These are phyloP conservation scores for Neotoxoptera formosana DNA, from an alignment of 1,140 invertebrate species.

Conservation along the genomic window DNA sequence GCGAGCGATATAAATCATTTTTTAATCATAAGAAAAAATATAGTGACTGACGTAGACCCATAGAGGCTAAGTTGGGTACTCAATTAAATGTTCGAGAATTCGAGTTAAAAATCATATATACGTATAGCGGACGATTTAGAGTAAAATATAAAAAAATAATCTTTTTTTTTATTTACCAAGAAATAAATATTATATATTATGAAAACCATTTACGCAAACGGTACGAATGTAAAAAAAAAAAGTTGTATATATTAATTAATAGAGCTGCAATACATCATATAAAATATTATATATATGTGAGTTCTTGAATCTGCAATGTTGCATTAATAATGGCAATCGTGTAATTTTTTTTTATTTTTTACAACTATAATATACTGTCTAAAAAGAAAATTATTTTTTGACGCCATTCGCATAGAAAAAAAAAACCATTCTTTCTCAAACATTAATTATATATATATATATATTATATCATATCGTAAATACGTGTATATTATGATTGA, in stretches of 20 bases:
- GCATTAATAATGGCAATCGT: not conserved
- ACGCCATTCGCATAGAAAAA: not conserved
- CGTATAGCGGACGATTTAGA: not conserved
- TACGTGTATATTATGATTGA: not conserved
- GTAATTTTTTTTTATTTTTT: not conserved
- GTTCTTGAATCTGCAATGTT: slow-evolving; percentile 6
- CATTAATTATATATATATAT: not conserved
- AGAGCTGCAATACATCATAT: not conserved
- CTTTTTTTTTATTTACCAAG: not conserved
- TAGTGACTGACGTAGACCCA: not conserved
- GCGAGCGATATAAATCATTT: not conserved
- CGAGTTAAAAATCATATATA: not conserved
- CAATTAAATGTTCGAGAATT: not conserved
- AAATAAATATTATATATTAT: slow-evolving; percentile 16
- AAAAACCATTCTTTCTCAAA: not conserved
- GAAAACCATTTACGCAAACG: not conserved
- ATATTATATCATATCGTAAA: not conserved
- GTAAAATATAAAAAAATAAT: not conserved
- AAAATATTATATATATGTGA: not conserved
- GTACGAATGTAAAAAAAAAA: not conserved
- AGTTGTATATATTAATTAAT: not conserved
- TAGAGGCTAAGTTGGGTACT: not conserved
- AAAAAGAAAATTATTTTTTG: slow-evolving; percentile 1
- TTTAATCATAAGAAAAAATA: not conserved
- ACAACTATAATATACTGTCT: not conserved